phyloP scores from a whole-genome alignment of 2,797 vertebrate species.

The Sebastes alutus region DNA sequence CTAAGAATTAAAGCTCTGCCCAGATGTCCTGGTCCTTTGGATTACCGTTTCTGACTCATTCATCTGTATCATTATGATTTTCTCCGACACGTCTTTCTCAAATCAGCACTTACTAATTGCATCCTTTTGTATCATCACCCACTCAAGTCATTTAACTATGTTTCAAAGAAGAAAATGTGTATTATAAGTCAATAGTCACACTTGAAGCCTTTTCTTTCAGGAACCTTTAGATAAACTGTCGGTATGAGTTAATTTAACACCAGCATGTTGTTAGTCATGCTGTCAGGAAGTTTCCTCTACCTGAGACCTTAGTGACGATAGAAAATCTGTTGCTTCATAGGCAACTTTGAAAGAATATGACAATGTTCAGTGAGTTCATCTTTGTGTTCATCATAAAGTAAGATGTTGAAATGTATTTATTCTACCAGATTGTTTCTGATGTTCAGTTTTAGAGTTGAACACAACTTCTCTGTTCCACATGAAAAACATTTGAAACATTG shows the following conservation, averaged over 20 bases:
- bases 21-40: slow-evolving; percentile 18
- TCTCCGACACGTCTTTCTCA: slow-evolving; percentile 8
- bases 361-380: background rate
- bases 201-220: background rate
- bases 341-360: too few relatives aligned
- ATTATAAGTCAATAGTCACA: background rate
- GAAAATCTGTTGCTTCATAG: background rate
- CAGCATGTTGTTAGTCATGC: background rate
- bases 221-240: slow-evolving; percentile 26
- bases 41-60: slow-evolving; percentile 32
- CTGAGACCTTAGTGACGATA: background rate
- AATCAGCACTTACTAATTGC: slow-evolving; percentile 35
- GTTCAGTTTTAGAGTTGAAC: background rate
- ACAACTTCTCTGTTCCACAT: background rate
- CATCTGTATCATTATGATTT: slow-evolving; percentile 21
- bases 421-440: background rate
- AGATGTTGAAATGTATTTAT: background rate
- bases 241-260: slow-evolving; percentile 37
- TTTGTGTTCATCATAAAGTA: background rate
- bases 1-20: slow-evolving; percentile 43
- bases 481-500: background rate
- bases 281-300: background rate
- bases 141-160: slow-evolving; percentile 1
- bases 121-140: slow-evolving; percentile 14
- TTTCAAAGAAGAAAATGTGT: background rate